Evolutionary conservation across 2,888 invertebrate genomes (phyloP), one percentile per base, ranked within the genome.

Genomic region (Balanococcus diminutus): DNA sequence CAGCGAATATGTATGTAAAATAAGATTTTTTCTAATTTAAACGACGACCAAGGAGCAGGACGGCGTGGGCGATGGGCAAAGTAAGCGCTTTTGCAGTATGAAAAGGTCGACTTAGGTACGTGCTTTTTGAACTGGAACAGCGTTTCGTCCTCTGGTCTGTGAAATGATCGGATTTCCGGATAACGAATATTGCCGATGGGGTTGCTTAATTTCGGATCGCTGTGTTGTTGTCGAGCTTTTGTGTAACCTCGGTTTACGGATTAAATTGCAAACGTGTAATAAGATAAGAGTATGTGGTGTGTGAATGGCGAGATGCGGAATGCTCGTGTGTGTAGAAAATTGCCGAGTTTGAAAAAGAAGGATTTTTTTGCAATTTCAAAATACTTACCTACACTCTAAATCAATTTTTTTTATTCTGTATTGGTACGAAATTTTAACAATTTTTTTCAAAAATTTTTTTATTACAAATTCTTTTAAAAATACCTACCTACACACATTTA

Each of bases 1-100:
- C 56, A 56, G 56, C 19, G 8, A 56, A 56, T 22, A 56, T 56
- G 19, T 8, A 56, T 56, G 22, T 28, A 28, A 16, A 28, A 28
- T 31, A 28, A 67, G 67, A 67, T 67, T 67, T 67, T 28, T 67
- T 28, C 14, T 67, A 67, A 67, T 56, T 56, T 56, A 56, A 56
- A 56, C 46, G 46, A 42, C n/a, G n/a, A n/a, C n/a, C n/a, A n/a
- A n/a, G n/a, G n/a, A n/a, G n/a, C n/a, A n/a, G 2, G 46, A 14
- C 42, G 42, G 0, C 42, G 42, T n/a, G 2, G 51, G n/a, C 51
- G 51, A 56, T 22, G 22, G 22, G 22, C 22, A 1, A 22, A 56
- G 22, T 56, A 8, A 56, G 22, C 19, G 56, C 1, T 56, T 56
- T 11, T 14, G 11, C 11, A 11, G 8, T 56, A 56, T 19, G 56